Evolutionary conservation across 1,140 invertebrate genomes (phyloP).

Genomic region (Lepidurus arcticus): DNA sequence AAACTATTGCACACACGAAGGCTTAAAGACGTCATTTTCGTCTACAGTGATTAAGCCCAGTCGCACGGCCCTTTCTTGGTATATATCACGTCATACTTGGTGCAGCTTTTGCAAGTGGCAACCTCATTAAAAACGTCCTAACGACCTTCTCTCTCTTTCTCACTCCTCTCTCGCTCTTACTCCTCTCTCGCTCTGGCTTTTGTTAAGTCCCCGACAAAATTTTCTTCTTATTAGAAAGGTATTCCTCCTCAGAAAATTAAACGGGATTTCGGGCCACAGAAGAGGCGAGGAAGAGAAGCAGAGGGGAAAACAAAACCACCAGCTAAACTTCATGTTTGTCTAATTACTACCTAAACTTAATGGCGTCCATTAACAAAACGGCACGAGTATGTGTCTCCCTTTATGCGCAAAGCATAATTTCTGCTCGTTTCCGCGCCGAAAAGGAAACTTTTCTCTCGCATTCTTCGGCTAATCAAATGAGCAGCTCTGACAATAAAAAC

Average conservation of each 20-base stretch:
- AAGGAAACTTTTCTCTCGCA: background rate
- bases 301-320: background rate
- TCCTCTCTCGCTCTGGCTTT: background rate
- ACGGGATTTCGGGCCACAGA: background rate
- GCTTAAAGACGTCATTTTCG: constrained; percentile 1
- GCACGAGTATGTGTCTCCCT: background rate
- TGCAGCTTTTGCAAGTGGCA: constrained; percentile 6
- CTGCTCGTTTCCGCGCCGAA: background rate
- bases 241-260: background rate
- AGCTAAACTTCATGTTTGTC: no score
- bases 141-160: background rate
- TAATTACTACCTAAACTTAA: background rate
- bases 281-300: background rate
- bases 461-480: background rate
- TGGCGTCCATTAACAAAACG: background rate
- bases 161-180: background rate
- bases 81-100: constrained; percentile 1
- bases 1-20: constrained; percentile 3
- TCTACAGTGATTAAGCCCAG: background rate
- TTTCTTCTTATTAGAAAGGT: no score
- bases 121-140: constrained; percentile 16
- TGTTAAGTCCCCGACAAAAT: background rate
- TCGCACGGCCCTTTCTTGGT: background rate
- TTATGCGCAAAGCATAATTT: background rate
- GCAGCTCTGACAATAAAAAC: background rate